Evolutionary conservation across 2,113 vertebrate genomes (phyloP).

Genomic region (Arothron firmamentum): DNA sequence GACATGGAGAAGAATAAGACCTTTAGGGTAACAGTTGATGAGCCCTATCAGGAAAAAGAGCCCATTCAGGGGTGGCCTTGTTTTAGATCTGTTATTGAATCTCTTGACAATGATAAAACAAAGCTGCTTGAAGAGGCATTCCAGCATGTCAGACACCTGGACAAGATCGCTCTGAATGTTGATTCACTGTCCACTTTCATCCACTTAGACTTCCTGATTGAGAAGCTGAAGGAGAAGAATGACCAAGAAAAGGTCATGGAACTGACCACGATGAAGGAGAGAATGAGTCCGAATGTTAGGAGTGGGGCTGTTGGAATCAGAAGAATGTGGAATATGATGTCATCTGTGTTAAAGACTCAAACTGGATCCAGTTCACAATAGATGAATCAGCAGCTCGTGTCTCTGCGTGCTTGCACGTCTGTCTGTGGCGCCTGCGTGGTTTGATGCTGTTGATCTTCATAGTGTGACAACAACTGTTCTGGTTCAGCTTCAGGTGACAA

Average conservation of each 20-base stretch:
- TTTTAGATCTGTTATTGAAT: background rate
- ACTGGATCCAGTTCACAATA: too few relatives aligned
- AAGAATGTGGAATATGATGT: too few relatives aligned
- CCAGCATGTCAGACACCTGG: slow-evolving; percentile 4
- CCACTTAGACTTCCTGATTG: slow-evolving; percentile 15
- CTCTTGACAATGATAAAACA: background rate
- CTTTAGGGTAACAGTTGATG: background rate
- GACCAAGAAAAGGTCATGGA: background rate
- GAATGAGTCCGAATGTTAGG: too few relatives aligned
- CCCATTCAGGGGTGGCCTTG: accelerated
- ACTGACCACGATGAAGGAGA: slow-evolving; percentile 6
- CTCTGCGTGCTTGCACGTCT: too few relatives aligned
- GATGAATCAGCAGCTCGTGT: too few relatives aligned
- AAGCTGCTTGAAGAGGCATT: background rate
- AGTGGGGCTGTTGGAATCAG: too few relatives aligned
- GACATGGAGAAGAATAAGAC: background rate
- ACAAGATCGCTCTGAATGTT: slow-evolving; percentile 1
- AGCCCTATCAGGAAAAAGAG: background rate
- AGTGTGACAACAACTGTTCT: too few relatives aligned
- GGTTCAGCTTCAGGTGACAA: too few relatives aligned
- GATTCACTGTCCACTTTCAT: background rate
- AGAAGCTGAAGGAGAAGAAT: slow-evolving; percentile 24
- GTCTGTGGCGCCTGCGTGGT: too few relatives aligned
- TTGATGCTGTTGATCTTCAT: too few relatives aligned
- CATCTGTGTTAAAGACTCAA: too few relatives aligned